These are phyloP conservation scores for Gibbula magus DNA, from an alignment of 2,888 invertebrate genomes.

Conservation along the genomic window DNA sequence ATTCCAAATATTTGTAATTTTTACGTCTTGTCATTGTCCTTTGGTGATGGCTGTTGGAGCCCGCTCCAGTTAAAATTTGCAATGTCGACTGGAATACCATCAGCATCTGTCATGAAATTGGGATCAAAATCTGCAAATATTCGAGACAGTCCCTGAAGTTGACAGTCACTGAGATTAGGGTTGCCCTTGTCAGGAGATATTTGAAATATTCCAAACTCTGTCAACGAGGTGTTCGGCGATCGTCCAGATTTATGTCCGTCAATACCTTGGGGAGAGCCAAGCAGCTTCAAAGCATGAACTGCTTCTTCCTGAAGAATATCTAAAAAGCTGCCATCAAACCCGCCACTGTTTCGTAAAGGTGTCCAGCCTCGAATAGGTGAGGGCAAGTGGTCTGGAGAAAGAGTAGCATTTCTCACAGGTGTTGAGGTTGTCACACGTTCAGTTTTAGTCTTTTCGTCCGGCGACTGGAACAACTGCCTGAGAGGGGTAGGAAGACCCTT, in stretches of 20 bases:
- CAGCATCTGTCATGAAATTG: conserved; percentile 36
- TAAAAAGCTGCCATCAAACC: conserved; percentile 56
- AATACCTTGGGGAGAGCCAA: background rate
- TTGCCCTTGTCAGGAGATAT: conserved; percentile 25
- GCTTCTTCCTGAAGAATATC: conserved; percentile 43
- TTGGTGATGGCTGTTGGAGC: conserved; percentile 9
- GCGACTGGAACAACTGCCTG: conserved; percentile 34
- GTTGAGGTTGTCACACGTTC: conserved; percentile 51
- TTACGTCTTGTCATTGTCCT: conserved; percentile 1
- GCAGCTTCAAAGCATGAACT: background rate
- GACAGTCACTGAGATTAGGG: conserved; percentile 4
- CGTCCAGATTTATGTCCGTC: background rate
- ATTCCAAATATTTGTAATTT: background rate
- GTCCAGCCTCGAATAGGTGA: conserved; percentile 57
- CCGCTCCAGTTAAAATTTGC: conserved; percentile 40
- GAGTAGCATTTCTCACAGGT: conserved; percentile 42
- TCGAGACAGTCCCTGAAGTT: conserved; percentile 35
- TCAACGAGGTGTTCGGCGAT: conserved; percentile 20
- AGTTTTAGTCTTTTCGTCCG: conserved; percentile 31
- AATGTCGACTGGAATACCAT: conserved; percentile 36
- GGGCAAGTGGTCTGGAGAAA: conserved; percentile 41
- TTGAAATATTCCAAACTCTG: conserved; percentile 22
- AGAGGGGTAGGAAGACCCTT: conserved; percentile 49
- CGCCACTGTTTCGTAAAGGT: conserved; percentile 41
- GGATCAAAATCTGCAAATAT: conserved; percentile 42